A percentile compares a stretch with the other conserved stretches of the same genome.
Conservation (phyloP, 30 jellyfish, hydroid and myxozoan genomes). For the Hydractinia symbiolongicarpus region DNA sequence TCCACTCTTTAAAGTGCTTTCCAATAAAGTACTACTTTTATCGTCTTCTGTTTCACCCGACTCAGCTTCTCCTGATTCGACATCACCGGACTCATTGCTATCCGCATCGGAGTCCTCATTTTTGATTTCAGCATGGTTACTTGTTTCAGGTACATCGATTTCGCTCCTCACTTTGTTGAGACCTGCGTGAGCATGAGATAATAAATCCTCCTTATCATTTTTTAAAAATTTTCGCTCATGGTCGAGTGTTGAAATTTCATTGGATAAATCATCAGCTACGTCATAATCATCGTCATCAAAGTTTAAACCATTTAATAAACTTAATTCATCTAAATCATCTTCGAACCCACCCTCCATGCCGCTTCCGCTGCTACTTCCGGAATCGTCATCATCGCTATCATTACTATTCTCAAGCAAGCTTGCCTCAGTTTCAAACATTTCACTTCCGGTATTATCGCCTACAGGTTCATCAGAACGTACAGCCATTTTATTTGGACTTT, state of each 20-base stretch:
- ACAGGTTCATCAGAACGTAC: slow-evolving; percentile 11
- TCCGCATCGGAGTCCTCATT: slow-evolving; percentile 1
- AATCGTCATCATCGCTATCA: neutral
- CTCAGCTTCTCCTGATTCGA: too few species aligned
- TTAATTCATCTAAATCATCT: slow-evolving; percentile 25
- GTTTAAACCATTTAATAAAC: slow-evolving; percentile 29
- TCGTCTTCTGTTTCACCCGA: too few species aligned
- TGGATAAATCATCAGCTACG: slow-evolving; percentile 36
- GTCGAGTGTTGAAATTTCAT: slow-evolving; percentile 18
- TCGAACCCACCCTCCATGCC: slow-evolving; percentile 26
- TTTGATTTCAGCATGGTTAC: neutral
- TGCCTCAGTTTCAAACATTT: slow-evolving; percentile 14
- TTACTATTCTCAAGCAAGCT: neutral
- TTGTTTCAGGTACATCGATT: neutral
- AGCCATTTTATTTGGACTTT: neutral
- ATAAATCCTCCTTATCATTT: slow-evolving; percentile 11
- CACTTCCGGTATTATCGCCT: neutral
- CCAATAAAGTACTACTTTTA: too few species aligned
- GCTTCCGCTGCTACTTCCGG: slow-evolving; percentile 16
- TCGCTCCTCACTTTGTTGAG: slow-evolving; percentile 16
- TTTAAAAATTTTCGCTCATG: slow-evolving; percentile 1
- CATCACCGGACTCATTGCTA: neutral
- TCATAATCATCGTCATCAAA: slow-evolving; percentile 37
- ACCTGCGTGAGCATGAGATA: slow-evolving; percentile 19
- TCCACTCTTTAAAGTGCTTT: neutral